phyloP scores from a whole-genome alignment of 2,113 vertebrate species.

The Phyllostomus hastatus region DNA sequence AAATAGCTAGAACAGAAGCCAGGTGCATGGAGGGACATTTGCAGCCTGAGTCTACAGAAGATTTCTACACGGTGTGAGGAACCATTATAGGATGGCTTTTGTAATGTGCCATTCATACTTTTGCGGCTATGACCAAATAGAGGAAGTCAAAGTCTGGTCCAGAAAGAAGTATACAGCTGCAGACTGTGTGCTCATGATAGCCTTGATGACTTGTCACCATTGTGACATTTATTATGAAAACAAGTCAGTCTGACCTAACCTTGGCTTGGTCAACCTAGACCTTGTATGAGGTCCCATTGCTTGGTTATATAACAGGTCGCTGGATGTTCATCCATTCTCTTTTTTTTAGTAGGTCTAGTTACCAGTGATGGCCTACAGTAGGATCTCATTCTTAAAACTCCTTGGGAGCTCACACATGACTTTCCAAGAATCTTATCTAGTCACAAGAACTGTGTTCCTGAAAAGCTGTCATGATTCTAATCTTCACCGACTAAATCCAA shows the following conservation, averaged over 20 bases:
- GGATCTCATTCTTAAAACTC: not conserved
- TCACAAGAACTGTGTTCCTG: not conserved
- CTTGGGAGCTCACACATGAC: not conserved
- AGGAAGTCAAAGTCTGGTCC: not conserved
- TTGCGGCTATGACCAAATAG: not conserved
- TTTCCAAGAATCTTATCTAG: not conserved
- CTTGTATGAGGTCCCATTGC: not conserved
- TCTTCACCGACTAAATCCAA: slow-evolving; percentile 10
- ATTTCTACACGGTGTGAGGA: not conserved
- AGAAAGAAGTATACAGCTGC: not conserved
- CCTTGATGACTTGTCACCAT: not conserved
- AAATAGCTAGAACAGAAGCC: not conserved
- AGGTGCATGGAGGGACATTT: not conserved
- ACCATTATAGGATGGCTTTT: not conserved
- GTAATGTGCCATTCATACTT: not conserved
- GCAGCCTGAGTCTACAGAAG: not conserved
- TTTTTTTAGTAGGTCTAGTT: not conserved
- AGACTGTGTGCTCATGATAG: not conserved
- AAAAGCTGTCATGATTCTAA: not conserved
- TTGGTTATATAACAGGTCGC: not conserved
- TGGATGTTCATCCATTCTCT: not conserved
- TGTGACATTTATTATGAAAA: not conserved
- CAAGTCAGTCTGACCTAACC: not conserved
- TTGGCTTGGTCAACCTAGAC: not conserved
- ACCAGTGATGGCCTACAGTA: not conserved